phyloP scores from a whole-genome alignment of 35 echinoderm and acorn worm genomes.

The Ophioderma brevispina region DNA sequence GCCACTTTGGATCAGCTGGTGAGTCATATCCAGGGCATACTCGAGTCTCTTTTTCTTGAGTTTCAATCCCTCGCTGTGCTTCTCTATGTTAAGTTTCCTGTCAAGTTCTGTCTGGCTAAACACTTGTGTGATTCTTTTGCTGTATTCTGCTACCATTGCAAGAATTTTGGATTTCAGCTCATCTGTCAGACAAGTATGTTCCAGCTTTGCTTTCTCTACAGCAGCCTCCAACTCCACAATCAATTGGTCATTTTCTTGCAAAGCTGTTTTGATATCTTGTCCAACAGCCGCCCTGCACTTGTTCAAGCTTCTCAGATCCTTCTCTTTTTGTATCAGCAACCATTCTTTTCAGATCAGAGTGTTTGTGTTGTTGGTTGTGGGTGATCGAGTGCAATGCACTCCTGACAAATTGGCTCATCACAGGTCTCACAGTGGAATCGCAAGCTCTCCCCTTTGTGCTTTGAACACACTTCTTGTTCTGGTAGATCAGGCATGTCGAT shows the following conservation, averaged over 20 bases:
- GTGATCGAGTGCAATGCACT: constrained; percentile 10
- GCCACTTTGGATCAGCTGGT: neutral
- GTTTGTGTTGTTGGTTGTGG: constrained; percentile 15
- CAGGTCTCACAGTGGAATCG: constrained; percentile 28
- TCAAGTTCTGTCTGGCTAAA: neutral
- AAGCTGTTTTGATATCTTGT: neutral
- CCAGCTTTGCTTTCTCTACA: too few relatives aligned
- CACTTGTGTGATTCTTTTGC: neutral
- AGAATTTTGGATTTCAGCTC: too few relatives aligned
- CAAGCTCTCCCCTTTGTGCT: constrained; percentile 17
- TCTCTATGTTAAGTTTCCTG: neutral
- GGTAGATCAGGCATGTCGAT: neutral
- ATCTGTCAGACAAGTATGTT: too few relatives aligned
- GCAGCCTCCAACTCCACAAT: neutral
- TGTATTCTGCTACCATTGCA: neutral
- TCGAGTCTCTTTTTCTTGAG: neutral
- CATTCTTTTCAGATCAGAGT: neutral
- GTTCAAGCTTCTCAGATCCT: neutral
- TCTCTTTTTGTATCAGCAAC: neutral
- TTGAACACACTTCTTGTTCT: neutral
- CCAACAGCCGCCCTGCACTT: neutral
- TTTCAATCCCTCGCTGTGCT: neutral
- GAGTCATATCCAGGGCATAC: neutral
- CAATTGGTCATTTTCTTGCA: neutral
- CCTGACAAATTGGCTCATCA: neutral